Evolutionary conservation across 2,888 invertebrate genomes (phyloP), one percentile per base, ranked within the genome.

Genomic region (Lycia hirtaria): DNA sequence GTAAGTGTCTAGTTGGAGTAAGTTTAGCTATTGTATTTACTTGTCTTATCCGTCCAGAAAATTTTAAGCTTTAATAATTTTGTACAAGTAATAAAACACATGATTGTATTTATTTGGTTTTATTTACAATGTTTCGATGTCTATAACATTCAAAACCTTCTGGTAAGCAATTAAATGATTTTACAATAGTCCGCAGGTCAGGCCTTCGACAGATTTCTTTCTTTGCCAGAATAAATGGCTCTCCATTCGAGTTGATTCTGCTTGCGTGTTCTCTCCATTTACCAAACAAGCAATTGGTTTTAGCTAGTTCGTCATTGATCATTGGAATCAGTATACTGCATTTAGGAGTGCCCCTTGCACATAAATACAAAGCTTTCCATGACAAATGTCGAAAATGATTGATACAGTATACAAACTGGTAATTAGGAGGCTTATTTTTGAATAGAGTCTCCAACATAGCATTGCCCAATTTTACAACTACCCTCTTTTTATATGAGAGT

Each of bases 371-470:
- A 9, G 91, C 87, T 67, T 86, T 80, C 77, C 85, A 92, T 12
- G 92, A 84, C 14, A 92, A 61, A 75, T 88, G 85, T 40, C 85
- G 75, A 50, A 92, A 85, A 77, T 92, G 92, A 69, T 92, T 92
- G 33, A 88, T 84, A 65, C 92, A 92, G 66, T 85, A 89, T 26
- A 83, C 58, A 75, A 92, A 91, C 33, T 72, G 44, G 24, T 73
- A 65, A 65, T 80, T 75, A 4, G 48, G 55, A 0, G 85, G 81
- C 50, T 81, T 87, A 65, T 81, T 83, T 41, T 62, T 80, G 32
- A 73, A 63, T 30, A 92, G 67, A 22, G 76, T 82, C 14, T 85
- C 81, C 53, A 90, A 68, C 5, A 92, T 87, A 20, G 80, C 66
- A 70, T 87, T 88, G 58, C 83, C 77, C 20, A 92, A 72, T 78